Conservation (phyloP, 2,888 invertebrate genomes). For the Ectemnius continuus region DNA sequence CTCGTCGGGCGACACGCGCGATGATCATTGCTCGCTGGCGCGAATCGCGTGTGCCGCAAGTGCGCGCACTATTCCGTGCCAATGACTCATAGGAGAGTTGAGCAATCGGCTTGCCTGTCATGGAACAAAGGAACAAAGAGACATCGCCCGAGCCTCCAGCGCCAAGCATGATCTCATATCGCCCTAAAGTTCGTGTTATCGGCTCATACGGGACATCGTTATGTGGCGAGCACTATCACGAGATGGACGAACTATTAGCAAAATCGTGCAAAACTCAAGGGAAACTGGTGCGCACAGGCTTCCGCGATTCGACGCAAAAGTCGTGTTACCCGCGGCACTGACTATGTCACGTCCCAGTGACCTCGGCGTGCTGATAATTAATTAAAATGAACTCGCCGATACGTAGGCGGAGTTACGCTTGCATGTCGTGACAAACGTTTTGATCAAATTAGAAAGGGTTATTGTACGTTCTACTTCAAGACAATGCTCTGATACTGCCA, state of each 20-base stretch:
- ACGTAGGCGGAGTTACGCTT: constrained; percentile 16
- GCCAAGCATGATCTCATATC: too few relatives aligned
- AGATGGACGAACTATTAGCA: too few relatives aligned
- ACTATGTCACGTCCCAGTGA: constrained; percentile 11
- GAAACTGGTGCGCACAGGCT: background rate
- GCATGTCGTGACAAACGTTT: constrained; percentile 12
- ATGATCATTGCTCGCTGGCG: too few relatives aligned
- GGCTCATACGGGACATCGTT: too few relatives aligned
- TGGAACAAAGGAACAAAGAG: too few relatives aligned
- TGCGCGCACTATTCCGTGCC: constrained; percentile 34
- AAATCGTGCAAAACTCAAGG: constrained; percentile 13
- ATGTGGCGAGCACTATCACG: too few relatives aligned
- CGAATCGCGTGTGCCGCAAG: background rate
- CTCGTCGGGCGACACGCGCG: too few relatives aligned
- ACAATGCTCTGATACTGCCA: background rate
- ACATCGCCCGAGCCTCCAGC: too few relatives aligned
- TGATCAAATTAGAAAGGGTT: constrained; percentile 10
- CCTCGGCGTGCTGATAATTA: constrained; percentile 20
- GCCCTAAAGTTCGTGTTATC: too few relatives aligned
- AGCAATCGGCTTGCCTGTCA: constrained; percentile 29
- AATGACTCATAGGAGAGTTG: constrained; percentile 49
- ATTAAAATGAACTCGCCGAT: constrained; percentile 15
- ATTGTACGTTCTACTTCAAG: constrained; percentile 4
- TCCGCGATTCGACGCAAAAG: background rate
- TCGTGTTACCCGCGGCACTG: background rate